Conservation (phyloP, 1,140 invertebrate genomes). For the Hyphantria cunea region DNA sequence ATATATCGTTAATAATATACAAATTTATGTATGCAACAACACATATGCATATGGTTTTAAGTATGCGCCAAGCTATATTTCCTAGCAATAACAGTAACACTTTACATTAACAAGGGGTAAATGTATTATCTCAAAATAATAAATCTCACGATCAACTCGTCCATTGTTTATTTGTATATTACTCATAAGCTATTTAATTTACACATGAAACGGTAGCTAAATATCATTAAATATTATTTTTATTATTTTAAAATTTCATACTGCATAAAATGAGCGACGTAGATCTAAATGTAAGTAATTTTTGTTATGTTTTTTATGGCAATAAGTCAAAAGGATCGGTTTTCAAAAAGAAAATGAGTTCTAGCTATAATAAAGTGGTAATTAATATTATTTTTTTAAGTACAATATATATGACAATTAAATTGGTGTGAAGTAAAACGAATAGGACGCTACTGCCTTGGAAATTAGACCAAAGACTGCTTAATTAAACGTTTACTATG, state of each 20-base stretch:
- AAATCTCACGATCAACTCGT: slow-evolving; percentile 25
- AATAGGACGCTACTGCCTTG: no score
- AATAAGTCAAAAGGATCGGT: no score
- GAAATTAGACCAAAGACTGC: no score
- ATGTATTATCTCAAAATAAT: slow-evolving; percentile 67
- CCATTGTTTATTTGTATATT: background rate
- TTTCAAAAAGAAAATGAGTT: no score
- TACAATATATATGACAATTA: no score
- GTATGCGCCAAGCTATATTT: slow-evolving; percentile 35
- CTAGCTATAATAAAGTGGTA: no score
- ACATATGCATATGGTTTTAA: slow-evolving; percentile 5
- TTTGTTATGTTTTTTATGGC: background rate
- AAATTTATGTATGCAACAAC: slow-evolving; percentile 1
- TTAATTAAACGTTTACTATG: no score
- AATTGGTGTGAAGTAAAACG: no score
- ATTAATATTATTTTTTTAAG: no score
- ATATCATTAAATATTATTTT: slow-evolving; percentile 35
- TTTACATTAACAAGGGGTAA: slow-evolving; percentile 59
- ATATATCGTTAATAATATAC: slow-evolving; percentile 3
- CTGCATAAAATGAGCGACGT: slow-evolving; percentile 51
- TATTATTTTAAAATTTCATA: slow-evolving; percentile 39
- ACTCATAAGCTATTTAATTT: slow-evolving; percentile 18
- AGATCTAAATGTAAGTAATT: slow-evolving; percentile 9
- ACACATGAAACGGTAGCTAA: slow-evolving; percentile 33
- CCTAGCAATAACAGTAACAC: slow-evolving; percentile 44